Conservation (phyloP, 2,888 invertebrate species). For the Isotomurus palustris region DNA sequence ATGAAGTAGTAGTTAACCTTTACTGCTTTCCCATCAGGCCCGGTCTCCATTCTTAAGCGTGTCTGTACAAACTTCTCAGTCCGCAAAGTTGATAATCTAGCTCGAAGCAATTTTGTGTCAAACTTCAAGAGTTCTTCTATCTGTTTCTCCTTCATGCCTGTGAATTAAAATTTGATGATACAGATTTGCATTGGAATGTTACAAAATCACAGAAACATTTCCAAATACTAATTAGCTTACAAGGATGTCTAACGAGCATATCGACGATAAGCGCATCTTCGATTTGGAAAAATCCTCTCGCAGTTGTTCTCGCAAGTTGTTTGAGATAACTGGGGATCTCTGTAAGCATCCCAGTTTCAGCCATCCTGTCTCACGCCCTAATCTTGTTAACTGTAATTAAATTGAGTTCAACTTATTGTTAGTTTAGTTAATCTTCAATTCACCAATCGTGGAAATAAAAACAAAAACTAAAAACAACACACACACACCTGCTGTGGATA, state of each 20-base stretch:
- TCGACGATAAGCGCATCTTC: constrained; percentile 93
- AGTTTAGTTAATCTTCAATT: too few species aligned
- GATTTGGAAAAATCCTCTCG: constrained; percentile 86
- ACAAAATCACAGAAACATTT: not conserved
- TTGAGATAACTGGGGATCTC: constrained; percentile 92
- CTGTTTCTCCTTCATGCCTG: constrained; percentile 55
- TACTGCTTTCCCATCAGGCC: constrained; percentile 86
- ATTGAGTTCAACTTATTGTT: too few species aligned
- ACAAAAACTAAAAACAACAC: too few species aligned
- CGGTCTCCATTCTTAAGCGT: constrained; percentile 90
- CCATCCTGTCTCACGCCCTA: too few species aligned
- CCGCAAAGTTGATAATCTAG: constrained; percentile 76
- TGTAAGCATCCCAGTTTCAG: constrained; percentile 19
- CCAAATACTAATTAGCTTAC: constrained; percentile 55
- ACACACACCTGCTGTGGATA: too few species aligned
- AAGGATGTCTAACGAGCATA: constrained; percentile 91
- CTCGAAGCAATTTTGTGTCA: constrained; percentile 87
- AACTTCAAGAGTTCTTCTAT: constrained; percentile 82
- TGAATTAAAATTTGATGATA: too few species aligned
- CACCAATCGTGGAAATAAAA: too few species aligned
- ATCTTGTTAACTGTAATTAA: too few species aligned
- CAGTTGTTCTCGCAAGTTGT: constrained; percentile 83
- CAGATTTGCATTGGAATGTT: too few species aligned
- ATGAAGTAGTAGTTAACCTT: constrained; percentile 97
- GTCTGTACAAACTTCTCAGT: constrained; percentile 92